A percentile compares a stretch with the other conserved stretches of the same genome.
Evolutionary conservation across 1,140 invertebrate genomes (phyloP).

Genomic region (Pogonus chalceus): DNA sequence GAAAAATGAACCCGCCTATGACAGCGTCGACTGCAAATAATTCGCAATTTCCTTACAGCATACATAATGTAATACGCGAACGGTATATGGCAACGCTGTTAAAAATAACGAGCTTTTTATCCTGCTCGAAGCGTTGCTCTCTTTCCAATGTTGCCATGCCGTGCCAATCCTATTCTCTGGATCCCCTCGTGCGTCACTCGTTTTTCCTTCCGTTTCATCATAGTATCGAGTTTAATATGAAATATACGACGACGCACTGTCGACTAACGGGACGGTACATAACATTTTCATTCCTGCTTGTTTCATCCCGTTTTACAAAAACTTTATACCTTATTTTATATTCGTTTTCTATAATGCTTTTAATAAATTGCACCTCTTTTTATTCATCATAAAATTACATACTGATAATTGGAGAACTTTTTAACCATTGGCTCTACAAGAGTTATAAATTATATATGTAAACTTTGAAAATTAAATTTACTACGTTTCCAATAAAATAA

Average conservation of each 20-base stretch:
- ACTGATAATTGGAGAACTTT: no score
- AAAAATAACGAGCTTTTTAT: conserved; percentile 19
- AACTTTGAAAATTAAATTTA: no score
- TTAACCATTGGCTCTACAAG: no score
- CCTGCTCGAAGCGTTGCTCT: conserved; percentile 3
- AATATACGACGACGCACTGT: conserved; percentile 14
- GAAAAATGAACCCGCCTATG: not conserved
- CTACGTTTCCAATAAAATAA: no score
- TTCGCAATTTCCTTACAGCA: conserved; percentile 13
- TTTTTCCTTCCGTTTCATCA: not conserved
- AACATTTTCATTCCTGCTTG: no score
- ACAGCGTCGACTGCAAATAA: conserved; percentile 14
- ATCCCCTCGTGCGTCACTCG: not conserved
- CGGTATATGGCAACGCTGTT: conserved; percentile 13
- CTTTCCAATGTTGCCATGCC: not conserved
- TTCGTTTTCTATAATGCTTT: no score
- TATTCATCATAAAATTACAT: no score
- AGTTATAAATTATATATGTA: no score
- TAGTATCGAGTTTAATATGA: conserved; percentile 15
- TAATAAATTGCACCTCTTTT: no score
- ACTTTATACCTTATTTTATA: no score
- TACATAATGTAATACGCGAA: conserved; percentile 17
- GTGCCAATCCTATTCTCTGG: not conserved
- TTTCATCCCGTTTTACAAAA: no score
- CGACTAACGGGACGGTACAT: no score